Conservation (phyloP, 2,113 vertebrate species). For the Theropithecus gelada region DNA sequence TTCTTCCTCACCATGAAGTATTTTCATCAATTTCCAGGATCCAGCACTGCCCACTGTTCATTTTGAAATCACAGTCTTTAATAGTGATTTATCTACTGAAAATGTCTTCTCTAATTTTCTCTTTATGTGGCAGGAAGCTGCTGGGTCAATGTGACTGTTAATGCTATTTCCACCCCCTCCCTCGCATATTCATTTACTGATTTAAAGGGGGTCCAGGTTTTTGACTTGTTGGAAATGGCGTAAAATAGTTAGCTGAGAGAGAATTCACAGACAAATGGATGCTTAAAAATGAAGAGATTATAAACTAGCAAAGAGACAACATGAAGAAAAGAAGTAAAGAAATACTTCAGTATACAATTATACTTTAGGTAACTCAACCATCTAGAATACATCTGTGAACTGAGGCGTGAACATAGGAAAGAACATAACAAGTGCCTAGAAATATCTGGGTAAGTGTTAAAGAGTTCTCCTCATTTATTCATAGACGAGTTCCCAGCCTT, state of each 20-base stretch:
- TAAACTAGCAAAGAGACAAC: background rate
- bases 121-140: conserved; percentile 7
- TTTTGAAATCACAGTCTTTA: conserved; percentile 58
- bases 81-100: conserved; percentile 65
- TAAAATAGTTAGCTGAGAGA: conserved; percentile 17
- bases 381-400: conserved; percentile 6
- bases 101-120: conserved; percentile 21
- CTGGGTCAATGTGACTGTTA: conserved; percentile 21
- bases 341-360: conserved; percentile 10
- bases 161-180: background rate
- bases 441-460: background rate
- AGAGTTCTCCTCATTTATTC: conserved; percentile 2
- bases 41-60: conserved; percentile 63
- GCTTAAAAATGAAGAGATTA: conserved; percentile 14
- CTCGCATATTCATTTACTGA: background rate
- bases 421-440: background rate
- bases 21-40: conserved; percentile 64
- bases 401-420: background rate
- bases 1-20: conserved; percentile 54
- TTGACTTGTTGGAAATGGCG: conserved; percentile 11
- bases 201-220: background rate
- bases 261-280: conserved; percentile 21
- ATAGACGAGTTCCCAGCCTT: background rate
- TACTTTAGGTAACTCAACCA: background rate
- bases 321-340: conserved; percentile 15